Evolutionary conservation across 2,113 vertebrate genomes (phyloP), one percentile per base, ranked within the genome.

Genomic region (Centropristis striata): DNA sequence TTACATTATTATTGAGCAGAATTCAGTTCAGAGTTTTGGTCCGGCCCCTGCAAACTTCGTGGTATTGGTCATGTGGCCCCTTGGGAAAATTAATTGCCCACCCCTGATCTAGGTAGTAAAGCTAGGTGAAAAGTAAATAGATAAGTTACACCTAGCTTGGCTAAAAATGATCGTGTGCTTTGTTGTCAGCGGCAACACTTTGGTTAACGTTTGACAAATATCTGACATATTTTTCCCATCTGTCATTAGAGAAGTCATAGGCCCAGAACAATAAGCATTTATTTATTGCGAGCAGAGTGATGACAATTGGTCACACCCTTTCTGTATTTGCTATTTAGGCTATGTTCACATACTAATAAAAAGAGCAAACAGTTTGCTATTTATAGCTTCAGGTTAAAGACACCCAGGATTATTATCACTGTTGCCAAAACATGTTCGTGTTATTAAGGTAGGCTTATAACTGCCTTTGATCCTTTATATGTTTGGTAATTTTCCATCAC

Each of bases 281-380:
- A 13, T 50, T 37, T 49, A 3, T 36, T 39, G 14, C n/a, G 6
- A 20, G 10, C 20, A 15, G 10, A 53, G 41, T 16, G 11, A 18
- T 15, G 27, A 63, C 49, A 47, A 21, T 41, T 23, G 27, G 10
- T 37, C 8, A 3, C 15, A 42, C 14, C 20, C n/a, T 39, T 6
- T 18, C 37, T 42, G 3, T 78, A 5, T 67, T 60, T 53, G 42
- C 27, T 50, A 8, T 63, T n/a, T 15, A 21, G 47, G 25, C 47
- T 39, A 5, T 18, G n/a, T 58, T 37, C 7, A 25, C 15, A 51
- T 39, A 13, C 14, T 60, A 18, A 21, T 20, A 39, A 32, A 16
- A 67, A 71, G 36, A 14, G 54, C 21, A 77, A 77, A 77, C 37
- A 77, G 14, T 10, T 13, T 20, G 37, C 47, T 25, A 12, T 21